A percentile compares a stretch with the other conserved stretches of the same genome.
phyloP scores from a whole-genome alignment of 2,888 invertebrate genomes.

The Schizaphis graminum region DNA sequence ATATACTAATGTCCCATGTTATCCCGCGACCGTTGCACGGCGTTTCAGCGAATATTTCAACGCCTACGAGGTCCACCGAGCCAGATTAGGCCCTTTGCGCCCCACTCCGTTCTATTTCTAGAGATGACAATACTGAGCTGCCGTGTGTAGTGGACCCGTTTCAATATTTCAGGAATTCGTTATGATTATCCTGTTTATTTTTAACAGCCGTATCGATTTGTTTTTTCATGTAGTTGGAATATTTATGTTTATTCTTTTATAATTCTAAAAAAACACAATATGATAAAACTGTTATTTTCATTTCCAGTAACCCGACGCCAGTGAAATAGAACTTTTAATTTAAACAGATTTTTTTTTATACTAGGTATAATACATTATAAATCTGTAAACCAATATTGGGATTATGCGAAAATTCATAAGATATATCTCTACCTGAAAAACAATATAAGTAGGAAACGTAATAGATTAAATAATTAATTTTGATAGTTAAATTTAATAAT shows the following conservation, averaged over 20 bases:
- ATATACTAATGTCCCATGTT: slow-evolving; percentile 51
- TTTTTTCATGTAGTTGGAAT: not conserved
- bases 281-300: slow-evolving; percentile 10
- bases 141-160: slow-evolving; percentile 33
- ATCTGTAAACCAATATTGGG: not conserved
- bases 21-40: slow-evolving; percentile 38
- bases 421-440: not conserved
- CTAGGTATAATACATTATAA: not conserved
- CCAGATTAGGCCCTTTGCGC: slow-evolving; percentile 65
- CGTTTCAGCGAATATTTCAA: slow-evolving; percentile 54
- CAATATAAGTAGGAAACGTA: not conserved
- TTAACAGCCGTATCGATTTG: slow-evolving; percentile 55
- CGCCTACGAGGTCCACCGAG: slow-evolving; percentile 50
- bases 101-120: slow-evolving; percentile 64
- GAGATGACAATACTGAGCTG: slow-evolving; percentile 55
- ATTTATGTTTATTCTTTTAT: not conserved
- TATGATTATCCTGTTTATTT: slow-evolving; percentile 63
- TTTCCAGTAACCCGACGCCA: not conserved
- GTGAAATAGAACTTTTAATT: not conserved
- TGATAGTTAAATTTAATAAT: not conserved
- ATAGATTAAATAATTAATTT: not conserved
- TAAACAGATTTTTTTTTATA: not conserved
- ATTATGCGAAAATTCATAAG: not conserved
- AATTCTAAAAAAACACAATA: slow-evolving; percentile 8
- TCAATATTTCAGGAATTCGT: slow-evolving; percentile 63